Evolutionary conservation across 2,888 invertebrate genomes (phyloP).

Genomic region (Masnerella sp.): DNA sequence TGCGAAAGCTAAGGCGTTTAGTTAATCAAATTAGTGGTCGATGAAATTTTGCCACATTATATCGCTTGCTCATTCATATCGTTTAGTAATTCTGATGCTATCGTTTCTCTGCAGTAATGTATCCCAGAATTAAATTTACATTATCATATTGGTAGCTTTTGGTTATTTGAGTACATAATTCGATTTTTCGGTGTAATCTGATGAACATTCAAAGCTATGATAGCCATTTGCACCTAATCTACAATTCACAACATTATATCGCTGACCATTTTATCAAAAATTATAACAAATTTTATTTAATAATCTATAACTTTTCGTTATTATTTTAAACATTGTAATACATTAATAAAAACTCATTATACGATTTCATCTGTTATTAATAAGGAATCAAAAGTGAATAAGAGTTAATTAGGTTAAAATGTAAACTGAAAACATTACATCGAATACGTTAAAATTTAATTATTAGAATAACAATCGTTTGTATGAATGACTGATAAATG

Average conservation of each 20-base stretch:
- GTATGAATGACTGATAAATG: too few species aligned
- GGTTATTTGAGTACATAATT: constrained; percentile 22
- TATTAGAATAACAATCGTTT: too few species aligned
- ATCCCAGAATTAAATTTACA: constrained; percentile 6
- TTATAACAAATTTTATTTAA: too few species aligned
- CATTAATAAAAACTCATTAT: too few species aligned
- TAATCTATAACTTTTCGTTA: too few species aligned
- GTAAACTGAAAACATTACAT: too few species aligned
- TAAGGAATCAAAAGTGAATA: too few species aligned
- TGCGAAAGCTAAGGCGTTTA: constrained; percentile 13
- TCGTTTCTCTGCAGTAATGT: constrained; percentile 15
- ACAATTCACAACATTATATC: not conserved
- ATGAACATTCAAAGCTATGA: constrained; percentile 1
- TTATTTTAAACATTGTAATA: too few species aligned
- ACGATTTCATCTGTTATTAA: too few species aligned
- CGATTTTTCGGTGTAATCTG: constrained; percentile 23
- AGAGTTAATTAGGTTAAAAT: too few species aligned
- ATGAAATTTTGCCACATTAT: constrained; percentile 24
- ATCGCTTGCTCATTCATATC: constrained; percentile 11
- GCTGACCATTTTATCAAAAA: not conserved
- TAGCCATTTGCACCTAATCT: too few species aligned
- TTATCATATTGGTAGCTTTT: constrained; percentile 12
- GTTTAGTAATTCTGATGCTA: constrained; percentile 24
- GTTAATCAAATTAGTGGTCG: constrained; percentile 23
- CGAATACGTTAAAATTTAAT: too few species aligned